Evolutionary conservation across 2,888 invertebrate genomes (phyloP), one percentile per base, ranked within the genome.

Genomic region (Epicampocera succincta): DNA sequence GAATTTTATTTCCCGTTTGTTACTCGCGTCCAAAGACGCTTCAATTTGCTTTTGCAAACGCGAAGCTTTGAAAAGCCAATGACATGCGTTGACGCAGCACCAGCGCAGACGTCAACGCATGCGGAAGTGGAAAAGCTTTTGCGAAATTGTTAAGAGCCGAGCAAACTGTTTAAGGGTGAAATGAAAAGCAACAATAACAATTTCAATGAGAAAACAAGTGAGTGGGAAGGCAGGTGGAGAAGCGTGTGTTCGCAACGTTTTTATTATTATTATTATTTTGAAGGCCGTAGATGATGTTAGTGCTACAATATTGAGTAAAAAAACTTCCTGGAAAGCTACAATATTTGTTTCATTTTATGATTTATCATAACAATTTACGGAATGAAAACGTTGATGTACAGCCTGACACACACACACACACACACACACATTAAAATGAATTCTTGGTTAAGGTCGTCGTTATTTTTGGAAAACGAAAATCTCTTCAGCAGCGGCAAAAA

Each of bases 71-170:
- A 58, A 63, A 75, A 78, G 82, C 65, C 78, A 82, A 54, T 82
- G 82, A 78, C 82, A 81, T 78, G 74, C 74, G 82, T 75, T 71
- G 81, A 48, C 72, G 65, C 60, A 58, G 25, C 54, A 12, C 5
- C 21, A 25, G 19, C 73, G 19, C 33, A 21, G 19, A 17, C 76
- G 61, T 56, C 33, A 11, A 52, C 44, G 29, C 19, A 61, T 69
- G 19, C 71, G 65, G 74, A 82, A 73, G 71, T 65, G 19, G 33
- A 3, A 69, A 52, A 58, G 71, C 65, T 71, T 68, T 76, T 6
- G 3, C 8, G 1, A 33, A 33, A 33, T 33, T 33, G 33, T 33
- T 33, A 33, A 33, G 8, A 33, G 33, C 8, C 33, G 8, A 33
- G 33, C 12, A 4, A n/a, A 33, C 15, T 38, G 33, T 48, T 48